These are phyloP conservation scores for Heliothis peltigera DNA, from an alignment of 2,888 invertebrate genomes.

Conservation along the genomic window DNA sequence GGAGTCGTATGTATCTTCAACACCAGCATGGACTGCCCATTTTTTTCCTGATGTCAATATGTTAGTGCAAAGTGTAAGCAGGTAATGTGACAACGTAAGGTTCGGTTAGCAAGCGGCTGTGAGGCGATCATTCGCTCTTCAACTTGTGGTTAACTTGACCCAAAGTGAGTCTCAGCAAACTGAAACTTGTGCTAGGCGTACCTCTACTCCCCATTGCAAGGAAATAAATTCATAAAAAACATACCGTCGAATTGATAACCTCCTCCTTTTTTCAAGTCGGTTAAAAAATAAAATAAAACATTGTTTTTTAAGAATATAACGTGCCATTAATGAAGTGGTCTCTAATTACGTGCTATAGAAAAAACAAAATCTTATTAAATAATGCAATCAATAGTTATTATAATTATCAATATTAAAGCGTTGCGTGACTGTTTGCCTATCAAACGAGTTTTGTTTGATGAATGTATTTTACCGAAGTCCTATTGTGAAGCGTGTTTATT, in stretches of 20 bases:
- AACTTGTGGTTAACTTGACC: conserved; percentile 32
- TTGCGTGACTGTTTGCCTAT: neutral
- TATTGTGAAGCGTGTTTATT: conserved; percentile 4
- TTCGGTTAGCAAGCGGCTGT: conserved; percentile 12
- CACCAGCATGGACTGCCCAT: neutral
- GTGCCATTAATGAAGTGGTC: too few relatives aligned
- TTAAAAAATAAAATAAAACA: too few relatives aligned
- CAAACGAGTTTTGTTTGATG: neutral
- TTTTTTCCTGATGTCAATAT: neutral
- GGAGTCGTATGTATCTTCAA: too few relatives aligned
- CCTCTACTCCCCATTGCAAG: conserved; percentile 17
- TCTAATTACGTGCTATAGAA: too few relatives aligned
- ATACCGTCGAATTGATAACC: too few relatives aligned
- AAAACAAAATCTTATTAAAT: neutral
- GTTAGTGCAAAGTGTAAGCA: neutral
- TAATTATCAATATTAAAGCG: neutral
- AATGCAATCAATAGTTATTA: neutral
- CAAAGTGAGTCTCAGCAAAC: conserved; percentile 31
- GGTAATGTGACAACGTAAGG: neutral
- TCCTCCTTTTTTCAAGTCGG: too few relatives aligned
- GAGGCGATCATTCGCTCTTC: conserved; percentile 24
- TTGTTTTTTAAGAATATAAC: too few relatives aligned
- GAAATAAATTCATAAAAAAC: too few relatives aligned
- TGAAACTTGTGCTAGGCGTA: conserved; percentile 22
- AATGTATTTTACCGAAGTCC: neutral